Evolutionary conservation across 2,888 invertebrate species (phyloP), one percentile per base, ranked within the genome.

Genomic region (Sericinus montela): DNA sequence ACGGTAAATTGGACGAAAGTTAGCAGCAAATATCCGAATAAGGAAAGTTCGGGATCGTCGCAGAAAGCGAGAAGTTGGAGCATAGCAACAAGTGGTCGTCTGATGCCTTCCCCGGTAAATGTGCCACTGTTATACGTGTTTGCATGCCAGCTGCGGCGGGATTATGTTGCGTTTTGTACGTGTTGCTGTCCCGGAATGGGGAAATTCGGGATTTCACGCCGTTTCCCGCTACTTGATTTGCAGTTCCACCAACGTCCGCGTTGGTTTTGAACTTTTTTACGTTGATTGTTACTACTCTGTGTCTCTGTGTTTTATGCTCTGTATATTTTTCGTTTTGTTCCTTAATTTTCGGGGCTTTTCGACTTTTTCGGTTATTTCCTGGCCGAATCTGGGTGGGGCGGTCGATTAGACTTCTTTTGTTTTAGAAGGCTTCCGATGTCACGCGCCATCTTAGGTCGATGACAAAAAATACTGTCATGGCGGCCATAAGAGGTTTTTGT

Each of bases 401-500:
- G 57, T 28, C 41, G 47, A 36, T 41, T 40, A 53, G 58, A 62
- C 61, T 83, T 81, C 87, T 87, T 86, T 87, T 87, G 87, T 87
- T 85, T 88, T 85, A 86, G 70, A 67, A 58, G 68, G 67, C 67
- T 72, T 72, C 66, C 68, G 65, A 58, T 61, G 63, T 66, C 72
- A 75, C 69, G 72, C 87, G 87, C 87, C 87, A 87, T 88, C 87
- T 88, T 88, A 85, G 81, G 69, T 76, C 65, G 76, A 63, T 69
- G 72, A 75, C 78, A 73, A 85, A 87, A 37, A 84, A 86, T 83
- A 78, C 73, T 85, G 85, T 87, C 87, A 86, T 87, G 87, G 87
- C 87, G 83, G 70, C 78, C 58, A 56, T 56, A 55, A 49, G 58
- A 62, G 59, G 51, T 52, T 56, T 58, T 55, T 55, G 55, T 55